phyloP scores from a whole-genome alignment of 2,888 invertebrate species.

The Pandemis corylana region DNA sequence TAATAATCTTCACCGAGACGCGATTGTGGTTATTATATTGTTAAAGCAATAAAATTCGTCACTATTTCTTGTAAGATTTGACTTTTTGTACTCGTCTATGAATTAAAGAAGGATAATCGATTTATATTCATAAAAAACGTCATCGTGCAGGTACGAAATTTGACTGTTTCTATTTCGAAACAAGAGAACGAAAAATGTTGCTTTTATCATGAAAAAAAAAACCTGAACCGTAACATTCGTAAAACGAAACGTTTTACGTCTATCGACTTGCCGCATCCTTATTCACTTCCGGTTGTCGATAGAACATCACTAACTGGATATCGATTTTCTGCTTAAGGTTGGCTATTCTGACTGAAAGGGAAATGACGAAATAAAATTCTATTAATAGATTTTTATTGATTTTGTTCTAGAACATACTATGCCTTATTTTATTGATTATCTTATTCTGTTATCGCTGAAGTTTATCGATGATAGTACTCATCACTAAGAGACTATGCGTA shows the following conservation, averaged over 20 bases:
- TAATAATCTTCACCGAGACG: no score
- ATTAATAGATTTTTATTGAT: slow-evolving; percentile 32
- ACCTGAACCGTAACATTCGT: slow-evolving; percentile 16
- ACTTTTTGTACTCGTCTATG: no score
- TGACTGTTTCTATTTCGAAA: no score
- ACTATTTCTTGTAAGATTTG: no score
- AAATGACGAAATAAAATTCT: slow-evolving; percentile 27
- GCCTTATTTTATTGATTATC: not conserved
- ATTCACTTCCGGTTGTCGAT: slow-evolving; percentile 47
- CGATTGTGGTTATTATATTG: no score
- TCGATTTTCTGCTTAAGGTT: slow-evolving; percentile 44
- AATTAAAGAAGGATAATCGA: no score
- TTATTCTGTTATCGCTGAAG: not conserved
- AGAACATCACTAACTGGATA: slow-evolving; percentile 48
- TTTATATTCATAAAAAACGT: no score
- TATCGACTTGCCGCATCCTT: slow-evolving; percentile 45
- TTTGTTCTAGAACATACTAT: slow-evolving; percentile 6
- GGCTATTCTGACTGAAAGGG: slow-evolving; percentile 39
- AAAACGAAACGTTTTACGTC: slow-evolving; percentile 44
- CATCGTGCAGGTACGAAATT: no score
- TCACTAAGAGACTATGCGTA: not conserved
- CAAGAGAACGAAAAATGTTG: not conserved
- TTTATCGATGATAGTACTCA: slow-evolving; percentile 7
- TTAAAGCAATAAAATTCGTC: no score
- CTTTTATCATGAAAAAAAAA: no score